Conservation (phyloP, 2,113 vertebrate species). For the Brachyhypopomus occidentalis region DNA sequence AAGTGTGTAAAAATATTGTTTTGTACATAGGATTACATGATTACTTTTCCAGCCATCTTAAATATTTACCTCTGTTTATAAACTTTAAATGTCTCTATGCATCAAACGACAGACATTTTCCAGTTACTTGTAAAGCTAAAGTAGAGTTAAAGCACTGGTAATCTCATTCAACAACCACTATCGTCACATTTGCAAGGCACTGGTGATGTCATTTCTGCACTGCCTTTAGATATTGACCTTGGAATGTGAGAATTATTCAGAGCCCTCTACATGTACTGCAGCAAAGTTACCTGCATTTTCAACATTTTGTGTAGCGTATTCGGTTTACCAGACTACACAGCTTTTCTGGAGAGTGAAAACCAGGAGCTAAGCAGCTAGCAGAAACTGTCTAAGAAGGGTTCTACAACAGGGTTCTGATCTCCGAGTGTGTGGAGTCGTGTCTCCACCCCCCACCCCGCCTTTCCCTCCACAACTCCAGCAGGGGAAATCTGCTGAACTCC, state of each 20-base stretch:
- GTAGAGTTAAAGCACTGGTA: slow-evolving; percentile 52
- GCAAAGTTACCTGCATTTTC: not conserved
- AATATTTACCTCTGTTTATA: not conserved
- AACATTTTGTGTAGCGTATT: slow-evolving; percentile 4
- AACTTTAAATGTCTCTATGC: slow-evolving; percentile 11
- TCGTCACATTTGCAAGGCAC: slow-evolving; percentile 35
- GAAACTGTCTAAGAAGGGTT: not conserved
- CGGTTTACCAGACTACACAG: not conserved
- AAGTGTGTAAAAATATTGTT: slow-evolving; percentile 34
- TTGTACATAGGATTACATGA: slow-evolving; percentile 38
- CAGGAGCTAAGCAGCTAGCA: not conserved
- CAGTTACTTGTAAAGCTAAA: slow-evolving; percentile 22
- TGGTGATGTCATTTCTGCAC: slow-evolving; percentile 33
- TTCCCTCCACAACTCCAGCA: slow-evolving; percentile 13
- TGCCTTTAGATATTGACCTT: slow-evolving; percentile 21
- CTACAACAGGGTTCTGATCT: not conserved
- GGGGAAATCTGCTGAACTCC: slow-evolving; percentile 11
- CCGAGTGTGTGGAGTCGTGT: slow-evolving; percentile 14
- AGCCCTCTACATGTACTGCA: not conserved
- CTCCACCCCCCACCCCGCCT: slow-evolving; percentile 10
- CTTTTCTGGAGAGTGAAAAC: not conserved
- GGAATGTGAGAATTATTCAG: not conserved
- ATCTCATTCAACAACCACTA: slow-evolving; percentile 33
- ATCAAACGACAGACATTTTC: slow-evolving; percentile 28
- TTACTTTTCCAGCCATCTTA: slow-evolving; percentile 20